These are phyloP conservation scores for Drosophila mimica DNA, from an alignment of 2,888 invertebrate species.

Conservation along the genomic window DNA sequence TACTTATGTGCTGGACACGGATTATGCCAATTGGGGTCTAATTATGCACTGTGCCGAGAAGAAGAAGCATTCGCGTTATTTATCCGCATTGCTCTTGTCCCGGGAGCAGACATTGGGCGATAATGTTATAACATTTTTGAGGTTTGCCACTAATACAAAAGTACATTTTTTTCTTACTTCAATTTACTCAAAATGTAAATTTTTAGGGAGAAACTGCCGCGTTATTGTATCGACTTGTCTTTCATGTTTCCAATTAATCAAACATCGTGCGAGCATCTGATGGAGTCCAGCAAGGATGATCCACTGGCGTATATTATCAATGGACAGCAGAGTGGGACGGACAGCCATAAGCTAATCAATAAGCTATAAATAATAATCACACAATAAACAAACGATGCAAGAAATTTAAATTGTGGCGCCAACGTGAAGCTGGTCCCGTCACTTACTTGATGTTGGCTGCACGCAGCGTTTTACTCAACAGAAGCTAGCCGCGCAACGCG, in stretches of 20 bases:
- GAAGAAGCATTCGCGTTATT: constrained; percentile 90
- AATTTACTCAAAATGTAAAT: background rate
- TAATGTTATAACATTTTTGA: constrained; percentile 86
- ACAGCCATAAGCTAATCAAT: constrained; percentile 80
- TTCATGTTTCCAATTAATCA: constrained; percentile 94
- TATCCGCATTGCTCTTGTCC: constrained; percentile 93
- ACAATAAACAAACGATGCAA: constrained; percentile 8
- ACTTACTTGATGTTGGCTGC: constrained; percentile 2
- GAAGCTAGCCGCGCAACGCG: constrained; percentile 7
- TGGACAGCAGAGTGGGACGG: constrained; percentile 74
- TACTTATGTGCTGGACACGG: constrained; percentile 93
- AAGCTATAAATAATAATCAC: constrained; percentile 28
- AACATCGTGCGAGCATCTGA: constrained; percentile 85
- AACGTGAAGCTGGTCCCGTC: constrained; percentile 24
- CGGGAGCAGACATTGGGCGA: constrained; percentile 86
- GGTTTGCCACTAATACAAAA: constrained; percentile 56
- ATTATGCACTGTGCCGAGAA: constrained; percentile 95
- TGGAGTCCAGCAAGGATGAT: constrained; percentile 82
- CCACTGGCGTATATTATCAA: constrained; percentile 83
- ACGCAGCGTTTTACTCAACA: background rate
- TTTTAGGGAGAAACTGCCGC: constrained; percentile 84
- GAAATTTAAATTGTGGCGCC: constrained; percentile 38
- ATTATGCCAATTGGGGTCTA: constrained; percentile 93
- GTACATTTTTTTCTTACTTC: background rate
- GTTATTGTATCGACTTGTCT: constrained; percentile 93